Evolutionary conservation across 2,797 vertebrate genomes (phyloP).

Genomic region (Huso huso): DNA sequence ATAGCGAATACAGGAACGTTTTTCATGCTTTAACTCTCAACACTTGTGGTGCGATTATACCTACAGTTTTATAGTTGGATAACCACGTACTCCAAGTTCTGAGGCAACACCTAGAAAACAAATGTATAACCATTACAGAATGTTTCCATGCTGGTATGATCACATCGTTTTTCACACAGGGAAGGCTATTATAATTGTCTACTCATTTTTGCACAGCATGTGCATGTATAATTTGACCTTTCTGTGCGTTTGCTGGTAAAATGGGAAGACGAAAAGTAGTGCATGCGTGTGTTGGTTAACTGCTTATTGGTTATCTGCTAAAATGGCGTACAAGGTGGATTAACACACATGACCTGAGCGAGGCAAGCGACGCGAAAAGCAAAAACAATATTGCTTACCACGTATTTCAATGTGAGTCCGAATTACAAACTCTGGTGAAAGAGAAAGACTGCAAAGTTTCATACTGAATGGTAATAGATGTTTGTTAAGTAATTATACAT

Average conservation of each 20-base stretch:
- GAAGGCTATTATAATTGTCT: background rate
- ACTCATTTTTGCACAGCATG: background rate
- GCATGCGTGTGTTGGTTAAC: background rate
- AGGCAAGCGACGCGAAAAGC: no score
- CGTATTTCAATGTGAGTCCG: no score
- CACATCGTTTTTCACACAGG: background rate
- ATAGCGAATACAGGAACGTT: background rate
- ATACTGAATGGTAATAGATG: no score
- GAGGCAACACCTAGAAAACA: slow-evolving; percentile 81
- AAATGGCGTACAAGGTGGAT: no score
- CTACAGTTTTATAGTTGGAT: slow-evolving; percentile 98
- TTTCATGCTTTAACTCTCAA: no score
- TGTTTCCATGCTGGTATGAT: background rate
- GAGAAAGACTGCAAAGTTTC: no score
- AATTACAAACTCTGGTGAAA: no score
- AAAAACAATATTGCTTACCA: no score
- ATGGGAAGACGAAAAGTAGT: slow-evolving; percentile 7
- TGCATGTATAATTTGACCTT: background rate
- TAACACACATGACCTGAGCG: no score
- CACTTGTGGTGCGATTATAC: slow-evolving; percentile 37
- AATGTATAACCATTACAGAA: slow-evolving; percentile 4
- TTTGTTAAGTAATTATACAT: no score
- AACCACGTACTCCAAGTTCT: slow-evolving; percentile 93
- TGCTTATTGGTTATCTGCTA: background rate
- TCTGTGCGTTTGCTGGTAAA: background rate